These are phyloP conservation scores for Polydrusus tereticollis DNA, from an alignment of 2,888 invertebrate species.

Conservation along the genomic window DNA sequence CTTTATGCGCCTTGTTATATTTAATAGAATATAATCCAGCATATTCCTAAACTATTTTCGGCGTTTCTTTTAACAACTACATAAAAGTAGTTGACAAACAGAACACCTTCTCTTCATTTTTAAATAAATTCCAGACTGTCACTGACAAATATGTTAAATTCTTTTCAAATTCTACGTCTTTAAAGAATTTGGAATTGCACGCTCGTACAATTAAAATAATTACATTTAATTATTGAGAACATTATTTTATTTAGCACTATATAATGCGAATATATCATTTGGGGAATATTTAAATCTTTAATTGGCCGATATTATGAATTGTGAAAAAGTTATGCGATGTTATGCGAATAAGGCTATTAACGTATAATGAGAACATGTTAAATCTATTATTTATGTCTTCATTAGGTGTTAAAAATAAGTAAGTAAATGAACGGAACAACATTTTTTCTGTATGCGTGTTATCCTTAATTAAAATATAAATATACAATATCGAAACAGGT, in stretches of 20 bases:
- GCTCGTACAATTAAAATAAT: constrained; percentile 20
- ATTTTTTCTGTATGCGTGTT: too few species aligned
- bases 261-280: constrained; percentile 6
- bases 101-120: constrained; percentile 39
- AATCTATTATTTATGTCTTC: too few species aligned
- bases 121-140: constrained; percentile 44
- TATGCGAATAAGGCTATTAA: too few species aligned
- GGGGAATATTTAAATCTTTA: constrained; percentile 13
- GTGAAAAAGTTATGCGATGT: neutral
- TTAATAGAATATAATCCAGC: neutral
- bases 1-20: neutral
- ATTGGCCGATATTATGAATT: neutral
- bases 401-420: too few species aligned
- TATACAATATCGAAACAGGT: too few species aligned
- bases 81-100: constrained; percentile 35
- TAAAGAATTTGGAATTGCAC: constrained; percentile 39
- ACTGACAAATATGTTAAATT: constrained; percentile 43
- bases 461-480: too few species aligned
- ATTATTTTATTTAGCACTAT: constrained; percentile 19
- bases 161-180: constrained; percentile 38
- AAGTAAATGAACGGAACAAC: too few species aligned
- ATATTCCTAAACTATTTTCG: constrained; percentile 23
- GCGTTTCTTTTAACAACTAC: constrained; percentile 35
- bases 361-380: too few species aligned
- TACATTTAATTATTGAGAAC: constrained; percentile 17